phyloP scores from a whole-genome alignment of 2,797 vertebrate genomes.

The Sebastes dallii region DNA sequence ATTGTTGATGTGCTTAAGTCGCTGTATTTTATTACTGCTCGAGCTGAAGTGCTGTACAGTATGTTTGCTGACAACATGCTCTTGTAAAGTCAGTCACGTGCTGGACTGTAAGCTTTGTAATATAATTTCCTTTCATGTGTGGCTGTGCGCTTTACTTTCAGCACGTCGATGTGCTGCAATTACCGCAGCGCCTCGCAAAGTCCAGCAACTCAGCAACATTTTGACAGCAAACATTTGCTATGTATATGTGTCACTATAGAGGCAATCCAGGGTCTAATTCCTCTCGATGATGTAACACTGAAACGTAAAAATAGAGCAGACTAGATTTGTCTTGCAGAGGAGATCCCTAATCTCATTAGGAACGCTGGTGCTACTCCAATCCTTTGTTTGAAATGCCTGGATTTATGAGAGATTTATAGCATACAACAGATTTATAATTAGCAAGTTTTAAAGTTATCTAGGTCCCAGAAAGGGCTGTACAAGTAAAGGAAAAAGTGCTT shows the following conservation, averaged over 20 bases:
- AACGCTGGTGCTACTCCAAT: conserved; percentile 47
- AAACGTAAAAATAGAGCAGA: conserved; percentile 49
- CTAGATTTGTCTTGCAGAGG: conserved; percentile 49
- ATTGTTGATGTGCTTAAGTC: conserved; percentile 38
- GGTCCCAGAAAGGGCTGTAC: background rate
- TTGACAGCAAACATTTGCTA: conserved; percentile 20
- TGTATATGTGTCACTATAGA: conserved; percentile 5
- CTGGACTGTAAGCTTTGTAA: conserved; percentile 31
- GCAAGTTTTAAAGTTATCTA: conserved; percentile 24
- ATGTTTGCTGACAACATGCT: conserved; percentile 47
- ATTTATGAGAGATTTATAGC: conserved; percentile 41
- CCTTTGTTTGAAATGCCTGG: conserved; percentile 56
- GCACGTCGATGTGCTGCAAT: conserved; percentile 13
- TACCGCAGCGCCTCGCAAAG: background rate
- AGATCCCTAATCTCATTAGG: conserved; percentile 58
- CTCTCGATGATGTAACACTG: conserved; percentile 34
- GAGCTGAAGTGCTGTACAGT: conserved; percentile 7
- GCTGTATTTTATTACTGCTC: conserved; percentile 27
- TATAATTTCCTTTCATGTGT: conserved; percentile 24
- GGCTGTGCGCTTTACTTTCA: conserved; percentile 24
- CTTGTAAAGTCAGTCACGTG: conserved; percentile 28
- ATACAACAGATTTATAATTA: conserved; percentile 39
- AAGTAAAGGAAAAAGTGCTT: conserved; percentile 7
- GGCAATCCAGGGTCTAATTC: conserved; percentile 32
- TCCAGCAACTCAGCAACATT: conserved; percentile 11